A percentile compares a stretch with the other conserved stretches of the same genome.
These are phyloP conservation scores for Ophioderma brevispina DNA, from an alignment of 35 echinoderm and acorn worm genomes.

Conservation along the genomic window DNA sequence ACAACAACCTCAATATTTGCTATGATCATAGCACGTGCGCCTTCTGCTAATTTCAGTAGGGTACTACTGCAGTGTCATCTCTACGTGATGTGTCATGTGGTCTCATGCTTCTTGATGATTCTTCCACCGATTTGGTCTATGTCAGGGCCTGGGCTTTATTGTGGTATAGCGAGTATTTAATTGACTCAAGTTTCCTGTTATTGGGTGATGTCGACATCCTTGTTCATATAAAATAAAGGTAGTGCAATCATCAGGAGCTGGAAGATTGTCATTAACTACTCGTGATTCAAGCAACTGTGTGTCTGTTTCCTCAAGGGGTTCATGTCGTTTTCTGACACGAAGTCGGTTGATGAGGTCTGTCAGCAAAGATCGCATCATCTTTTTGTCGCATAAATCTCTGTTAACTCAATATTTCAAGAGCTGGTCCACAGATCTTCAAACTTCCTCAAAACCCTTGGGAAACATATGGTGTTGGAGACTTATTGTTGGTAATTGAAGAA, in stretches of 20 bases:
- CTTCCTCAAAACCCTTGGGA: background rate
- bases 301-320: background rate
- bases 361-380: conserved; percentile 41
- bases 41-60: conserved; percentile 7
- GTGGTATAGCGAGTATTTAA: background rate
- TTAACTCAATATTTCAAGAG: conserved; percentile 17
- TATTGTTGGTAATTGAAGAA: conserved; percentile 47
- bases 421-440: conserved; percentile 7
- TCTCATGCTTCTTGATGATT: background rate
- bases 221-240: background rate
- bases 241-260: background rate
- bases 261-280: background rate
- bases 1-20: conserved; percentile 73
- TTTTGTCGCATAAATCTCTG: conserved; percentile 73
- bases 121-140: background rate
- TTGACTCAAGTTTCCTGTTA: background rate
- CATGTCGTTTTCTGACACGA: background rate
- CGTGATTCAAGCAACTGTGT: background rate
- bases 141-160: background rate
- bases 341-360: conserved; percentile 32
- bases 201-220: background rate
- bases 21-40: conserved; percentile 66
- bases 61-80: background rate
- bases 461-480: background rate
- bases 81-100: background rate